These are phyloP conservation scores for Cromileptes altivelis DNA, from an alignment of 2,113 vertebrate species.

Conservation along the genomic window DNA sequence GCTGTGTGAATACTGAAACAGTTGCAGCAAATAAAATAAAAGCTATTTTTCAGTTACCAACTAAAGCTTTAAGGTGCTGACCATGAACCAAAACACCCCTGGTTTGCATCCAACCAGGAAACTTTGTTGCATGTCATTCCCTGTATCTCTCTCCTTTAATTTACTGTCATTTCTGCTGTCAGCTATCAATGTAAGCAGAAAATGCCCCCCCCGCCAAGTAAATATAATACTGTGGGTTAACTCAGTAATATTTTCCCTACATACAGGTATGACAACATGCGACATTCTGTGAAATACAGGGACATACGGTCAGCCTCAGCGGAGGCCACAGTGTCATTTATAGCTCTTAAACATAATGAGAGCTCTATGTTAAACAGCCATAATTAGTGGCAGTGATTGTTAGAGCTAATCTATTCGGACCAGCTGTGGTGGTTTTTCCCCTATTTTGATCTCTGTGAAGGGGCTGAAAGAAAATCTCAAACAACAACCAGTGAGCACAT, in stretches of 20 bases:
- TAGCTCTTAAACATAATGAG: constrained; percentile 74
- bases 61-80: no score
- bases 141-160: background rate
- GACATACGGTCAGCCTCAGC: constrained; percentile 18
- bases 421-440: constrained; percentile 78
- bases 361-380: constrained; percentile 79
- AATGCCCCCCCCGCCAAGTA: background rate
- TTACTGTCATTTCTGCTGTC: background rate
- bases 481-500: constrained; percentile 15
- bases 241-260: background rate
- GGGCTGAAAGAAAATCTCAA: constrained; percentile 35
- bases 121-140: background rate
- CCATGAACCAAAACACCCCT: background rate
- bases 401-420: constrained; percentile 74
- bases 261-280: constrained; percentile 20
- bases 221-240: background rate
- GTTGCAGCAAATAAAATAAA: no score
- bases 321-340: constrained; percentile 60
- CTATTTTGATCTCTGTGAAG: constrained; percentile 77
- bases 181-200: background rate
- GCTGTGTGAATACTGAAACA: no score
- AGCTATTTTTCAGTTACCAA: no score
- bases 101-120: background rate
- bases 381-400: constrained; percentile 80
- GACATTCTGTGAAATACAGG: background rate